These are phyloP conservation scores for Empidonax traillii DNA, from an alignment of 2,113 vertebrate genomes.

Conservation along the genomic window DNA sequence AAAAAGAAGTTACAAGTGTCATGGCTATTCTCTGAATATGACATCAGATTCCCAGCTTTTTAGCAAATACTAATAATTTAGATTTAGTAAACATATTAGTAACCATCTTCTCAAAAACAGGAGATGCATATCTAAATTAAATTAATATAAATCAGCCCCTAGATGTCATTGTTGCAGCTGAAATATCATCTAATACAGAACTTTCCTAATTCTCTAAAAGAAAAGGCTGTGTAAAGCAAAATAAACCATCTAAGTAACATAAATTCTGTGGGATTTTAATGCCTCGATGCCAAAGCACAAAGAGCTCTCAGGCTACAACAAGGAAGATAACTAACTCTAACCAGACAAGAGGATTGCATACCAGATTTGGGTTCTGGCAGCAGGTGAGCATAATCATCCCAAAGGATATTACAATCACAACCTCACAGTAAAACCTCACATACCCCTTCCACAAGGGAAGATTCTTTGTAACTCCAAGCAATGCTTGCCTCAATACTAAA, in stretches of 20 bases:
- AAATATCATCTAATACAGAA: constrained; percentile 62
- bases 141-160: constrained; percentile 70
- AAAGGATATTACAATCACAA: neutral
- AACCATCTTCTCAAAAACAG: constrained; percentile 11
- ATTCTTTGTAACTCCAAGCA: neutral
- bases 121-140: constrained; percentile 26
- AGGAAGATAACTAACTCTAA: constrained; percentile 21
- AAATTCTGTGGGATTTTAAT: constrained; percentile 63
- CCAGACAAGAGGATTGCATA: neutral
- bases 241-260: constrained; percentile 49
- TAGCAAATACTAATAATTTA: constrained; percentile 28
- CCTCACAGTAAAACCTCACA: neutral
- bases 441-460: neutral
- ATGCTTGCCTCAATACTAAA: neutral
- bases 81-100: constrained; percentile 30
- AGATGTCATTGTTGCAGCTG: constrained; percentile 74
- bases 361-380: neutral
- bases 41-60: constrained; percentile 19
- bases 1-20: neutral
- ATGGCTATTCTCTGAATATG: neutral
- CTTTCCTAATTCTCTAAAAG: constrained; percentile 23
- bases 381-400: neutral
- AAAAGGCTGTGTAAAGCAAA: constrained; percentile 37
- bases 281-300: constrained; percentile 45
- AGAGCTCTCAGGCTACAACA: constrained; percentile 39